These are phyloP conservation scores for Cephus pygmeus DNA, from an alignment of 2,888 invertebrate genomes.

Conservation along the genomic window DNA sequence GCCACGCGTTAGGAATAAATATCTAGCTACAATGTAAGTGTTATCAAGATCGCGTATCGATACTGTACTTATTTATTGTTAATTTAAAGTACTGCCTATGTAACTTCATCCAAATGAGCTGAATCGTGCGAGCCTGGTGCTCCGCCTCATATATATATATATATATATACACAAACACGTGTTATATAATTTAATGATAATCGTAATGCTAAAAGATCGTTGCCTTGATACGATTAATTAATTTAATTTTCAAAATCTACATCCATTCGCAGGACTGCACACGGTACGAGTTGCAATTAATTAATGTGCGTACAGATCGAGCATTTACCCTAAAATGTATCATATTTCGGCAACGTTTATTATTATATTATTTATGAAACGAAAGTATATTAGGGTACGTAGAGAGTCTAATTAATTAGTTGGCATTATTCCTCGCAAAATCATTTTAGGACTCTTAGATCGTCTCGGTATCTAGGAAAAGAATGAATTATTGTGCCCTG, in stretches of 20 bases:
- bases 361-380: background rate
- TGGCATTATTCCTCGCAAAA: too few species aligned
- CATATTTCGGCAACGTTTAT: background rate
- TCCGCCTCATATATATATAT: background rate
- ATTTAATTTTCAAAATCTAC: background rate
- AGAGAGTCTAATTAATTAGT: too few species aligned
- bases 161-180: background rate
- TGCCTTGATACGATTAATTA: background rate
- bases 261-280: background rate
- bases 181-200: background rate
- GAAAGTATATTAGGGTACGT: background rate
- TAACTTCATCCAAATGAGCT: background rate
- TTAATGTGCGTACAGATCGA: background rate
- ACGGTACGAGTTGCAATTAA: background rate
- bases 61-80: slow-evolving; percentile 39
- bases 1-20: background rate
- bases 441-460: too few species aligned
- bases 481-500: background rate
- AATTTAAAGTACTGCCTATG: slow-evolving; percentile 14
- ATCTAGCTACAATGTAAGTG: slow-evolving; percentile 22
- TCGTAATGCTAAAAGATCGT: background rate
- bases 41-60: slow-evolving; percentile 21
- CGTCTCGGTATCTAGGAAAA: too few species aligned
- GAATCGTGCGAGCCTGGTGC: background rate
- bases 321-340: background rate